A percentile compares a stretch with the other conserved stretches of the same genome.
phyloP scores from a whole-genome alignment of 2,888 invertebrate species.

The Sphaerophoria taeniata region DNA sequence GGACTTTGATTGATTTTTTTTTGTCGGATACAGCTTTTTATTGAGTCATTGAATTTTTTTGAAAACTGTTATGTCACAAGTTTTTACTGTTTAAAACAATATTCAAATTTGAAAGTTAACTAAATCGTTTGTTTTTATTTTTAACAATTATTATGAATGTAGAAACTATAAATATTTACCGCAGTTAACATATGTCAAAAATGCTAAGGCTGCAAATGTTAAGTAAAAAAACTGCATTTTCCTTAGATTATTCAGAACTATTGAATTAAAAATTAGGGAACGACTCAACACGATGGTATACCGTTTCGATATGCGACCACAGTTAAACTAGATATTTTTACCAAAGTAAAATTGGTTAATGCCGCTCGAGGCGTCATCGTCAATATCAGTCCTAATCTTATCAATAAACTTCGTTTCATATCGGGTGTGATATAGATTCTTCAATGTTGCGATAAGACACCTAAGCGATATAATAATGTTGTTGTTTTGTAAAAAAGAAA shows the following conservation, averaged over 20 bases:
- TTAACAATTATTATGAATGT: background rate
- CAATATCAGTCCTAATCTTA: constrained; percentile 48
- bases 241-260: too few species aligned
- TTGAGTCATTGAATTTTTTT: constrained; percentile 25
- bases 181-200: constrained; percentile 78
- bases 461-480: background rate
- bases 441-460: constrained; percentile 36
- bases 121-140: background rate
- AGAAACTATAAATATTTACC: constrained; percentile 77
- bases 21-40: background rate
- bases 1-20: constrained; percentile 39
- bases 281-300: constrained; percentile 29
- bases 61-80: background rate
- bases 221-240: constrained; percentile 77
- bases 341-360: constrained; percentile 16
- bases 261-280: too few species aligned
- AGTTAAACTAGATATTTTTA: background rate
- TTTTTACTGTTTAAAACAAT: background rate
- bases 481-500: background rate
- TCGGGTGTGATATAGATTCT: constrained; percentile 23
- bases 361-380: constrained; percentile 20
- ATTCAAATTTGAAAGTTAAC: too few species aligned
- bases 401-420: constrained; percentile 35
- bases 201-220: constrained; percentile 75
- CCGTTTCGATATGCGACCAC: constrained; percentile 14